These are phyloP conservation scores for Caenorhabditis latens DNA, from an alignment of 1,140 invertebrate species.

Conservation along the genomic window DNA sequence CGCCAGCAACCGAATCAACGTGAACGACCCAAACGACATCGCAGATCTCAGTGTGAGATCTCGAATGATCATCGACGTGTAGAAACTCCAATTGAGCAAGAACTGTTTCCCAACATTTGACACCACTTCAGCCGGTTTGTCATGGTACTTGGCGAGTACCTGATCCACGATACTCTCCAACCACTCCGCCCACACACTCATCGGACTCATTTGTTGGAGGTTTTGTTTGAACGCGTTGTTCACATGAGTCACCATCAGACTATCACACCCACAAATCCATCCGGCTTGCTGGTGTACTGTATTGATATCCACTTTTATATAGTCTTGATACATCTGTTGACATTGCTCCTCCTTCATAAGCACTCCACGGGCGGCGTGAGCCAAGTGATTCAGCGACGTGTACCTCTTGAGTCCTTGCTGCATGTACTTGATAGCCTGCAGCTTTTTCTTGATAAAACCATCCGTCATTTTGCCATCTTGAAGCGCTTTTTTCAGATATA, in stretches of 20 bases:
- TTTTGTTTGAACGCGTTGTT: conserved; percentile 80
- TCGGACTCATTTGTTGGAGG: conserved; percentile 90
- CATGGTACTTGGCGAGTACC: conserved; percentile 83
- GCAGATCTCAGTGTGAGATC: conserved; percentile 94
- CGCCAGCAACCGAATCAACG: conserved; percentile 94
- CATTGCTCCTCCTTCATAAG: conserved; percentile 95
- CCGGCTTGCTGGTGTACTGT: conserved; percentile 84
- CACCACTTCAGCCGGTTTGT: conserved; percentile 80
- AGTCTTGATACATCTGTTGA: conserved; percentile 94
- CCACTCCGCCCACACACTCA: conserved; percentile 98
- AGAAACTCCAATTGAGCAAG: conserved; percentile 98
- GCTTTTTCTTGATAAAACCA: conserved; percentile 52
- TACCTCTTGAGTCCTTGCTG: conserved; percentile 81
- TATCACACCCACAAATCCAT: conserved; percentile 95
- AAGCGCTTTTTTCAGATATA: conserved; percentile 89
- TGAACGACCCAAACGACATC: conserved; percentile 98
- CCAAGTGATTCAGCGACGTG: conserved; percentile 97
- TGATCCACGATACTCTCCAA: conserved; percentile 89
- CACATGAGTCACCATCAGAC: conserved; percentile 63
- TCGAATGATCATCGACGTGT: conserved; percentile 95
- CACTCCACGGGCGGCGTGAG: conserved; percentile 93
- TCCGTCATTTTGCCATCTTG: conserved; percentile 81
- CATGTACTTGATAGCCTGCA: conserved; percentile 59
- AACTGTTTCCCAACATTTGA: conserved; percentile 84
- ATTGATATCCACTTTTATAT: conserved; percentile 83